Evolutionary conservation across 2,888 invertebrate genomes (phyloP).

Genomic region (Ichneumon xanthorius): DNA sequence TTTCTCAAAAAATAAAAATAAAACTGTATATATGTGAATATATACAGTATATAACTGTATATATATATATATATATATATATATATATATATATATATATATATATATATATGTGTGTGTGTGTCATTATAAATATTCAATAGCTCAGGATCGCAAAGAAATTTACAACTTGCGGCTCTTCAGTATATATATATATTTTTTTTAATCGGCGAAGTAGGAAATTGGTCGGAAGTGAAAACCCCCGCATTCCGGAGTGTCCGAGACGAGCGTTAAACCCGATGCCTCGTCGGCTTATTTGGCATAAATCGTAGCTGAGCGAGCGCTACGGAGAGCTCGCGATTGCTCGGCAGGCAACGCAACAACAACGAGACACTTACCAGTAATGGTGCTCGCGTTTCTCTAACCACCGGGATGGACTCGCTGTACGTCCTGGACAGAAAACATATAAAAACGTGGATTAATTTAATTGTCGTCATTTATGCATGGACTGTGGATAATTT

Average conservation of each 20-base stretch:
- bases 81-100: no score
- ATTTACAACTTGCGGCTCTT: neutral
- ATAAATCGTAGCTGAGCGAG: slow-evolving; percentile 30
- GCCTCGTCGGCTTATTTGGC: slow-evolving; percentile 59
- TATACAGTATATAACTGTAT: no score
- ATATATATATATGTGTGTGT: no score
- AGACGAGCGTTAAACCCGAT: slow-evolving; percentile 35
- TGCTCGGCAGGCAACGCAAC: slow-evolving; percentile 5
- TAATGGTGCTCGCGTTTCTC: slow-evolving; percentile 78
- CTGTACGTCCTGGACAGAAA: slow-evolving; percentile 72
- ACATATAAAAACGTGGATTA: slow-evolving; percentile 58
- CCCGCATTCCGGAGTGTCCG: slow-evolving; percentile 49
- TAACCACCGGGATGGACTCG: slow-evolving; percentile 76
- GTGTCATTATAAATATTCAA: neutral
- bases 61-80: no score
- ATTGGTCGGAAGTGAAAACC: slow-evolving; percentile 65
- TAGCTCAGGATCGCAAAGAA: neutral
- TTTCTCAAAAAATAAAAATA: neutral
- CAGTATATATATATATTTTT: slow-evolving; percentile 5
- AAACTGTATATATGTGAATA: no score
- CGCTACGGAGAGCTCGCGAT: neutral
- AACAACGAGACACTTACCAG: slow-evolving; percentile 76
- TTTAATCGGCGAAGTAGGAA: slow-evolving; percentile 46
- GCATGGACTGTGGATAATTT: neutral
- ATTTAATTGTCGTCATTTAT: slow-evolving; percentile 7